These are phyloP conservation scores for Meriones unguiculatus DNA, from an alignment of 2,113 vertebrate genomes.

Conservation along the genomic window DNA sequence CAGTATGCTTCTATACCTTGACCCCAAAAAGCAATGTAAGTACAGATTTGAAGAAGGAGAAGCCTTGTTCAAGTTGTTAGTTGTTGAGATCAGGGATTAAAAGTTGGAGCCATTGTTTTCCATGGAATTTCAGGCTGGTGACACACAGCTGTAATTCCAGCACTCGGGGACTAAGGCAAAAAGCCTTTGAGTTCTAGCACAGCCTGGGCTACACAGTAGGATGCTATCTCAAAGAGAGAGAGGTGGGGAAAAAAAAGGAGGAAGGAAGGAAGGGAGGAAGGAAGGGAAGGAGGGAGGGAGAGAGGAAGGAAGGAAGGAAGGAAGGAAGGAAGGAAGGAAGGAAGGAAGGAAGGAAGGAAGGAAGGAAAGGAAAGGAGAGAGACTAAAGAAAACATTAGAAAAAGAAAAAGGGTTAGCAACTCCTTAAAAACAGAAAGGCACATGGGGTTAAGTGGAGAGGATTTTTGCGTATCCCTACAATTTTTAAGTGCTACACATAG, in stretches of 20 bases:
- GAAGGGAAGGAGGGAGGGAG: fast-evolving
- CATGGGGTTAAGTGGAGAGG: background rate
- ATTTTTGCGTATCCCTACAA: background rate
- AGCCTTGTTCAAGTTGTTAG: background rate
- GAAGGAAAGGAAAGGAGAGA: background rate
- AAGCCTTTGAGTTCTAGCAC: too few species aligned
- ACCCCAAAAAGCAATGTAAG: background rate
- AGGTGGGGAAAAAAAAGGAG: background rate
- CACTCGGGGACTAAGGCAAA: too few species aligned
- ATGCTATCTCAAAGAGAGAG: background rate
- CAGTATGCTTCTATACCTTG: background rate
- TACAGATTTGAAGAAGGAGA: background rate
- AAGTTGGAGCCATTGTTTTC: background rate
- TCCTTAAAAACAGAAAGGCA: background rate
- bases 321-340: too few species aligned
- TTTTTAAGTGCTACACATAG: background rate
- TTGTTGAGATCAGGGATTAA: background rate
- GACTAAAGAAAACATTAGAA: too few species aligned
- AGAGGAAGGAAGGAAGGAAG: background rate
- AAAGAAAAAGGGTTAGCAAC: background rate
- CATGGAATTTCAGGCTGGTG: background rate
- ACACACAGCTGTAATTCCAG: too few species aligned
- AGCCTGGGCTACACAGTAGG: background rate
- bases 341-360: fast-evolving
- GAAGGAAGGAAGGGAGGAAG: background rate